Evolutionary conservation across 2,888 invertebrate species (phyloP).

Genomic region (Merodon equestris): DNA sequence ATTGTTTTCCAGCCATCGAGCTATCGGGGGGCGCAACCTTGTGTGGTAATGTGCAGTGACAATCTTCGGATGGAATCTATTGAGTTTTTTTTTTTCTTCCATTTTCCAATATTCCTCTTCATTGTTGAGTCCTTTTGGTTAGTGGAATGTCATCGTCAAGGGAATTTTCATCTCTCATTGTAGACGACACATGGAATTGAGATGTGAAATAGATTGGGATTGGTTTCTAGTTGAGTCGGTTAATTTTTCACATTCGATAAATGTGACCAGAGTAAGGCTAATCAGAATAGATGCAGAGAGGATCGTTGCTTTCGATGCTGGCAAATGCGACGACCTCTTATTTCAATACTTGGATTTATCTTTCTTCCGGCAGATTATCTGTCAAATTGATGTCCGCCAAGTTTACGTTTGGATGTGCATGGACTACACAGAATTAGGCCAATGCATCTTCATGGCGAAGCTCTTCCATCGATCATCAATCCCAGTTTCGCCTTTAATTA

Average conservation of each 20-base stretch:
- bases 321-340: too few relatives aligned
- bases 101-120: constrained; percentile 14
- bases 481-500: too few relatives aligned
- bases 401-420: too few relatives aligned
- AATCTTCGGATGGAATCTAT: constrained; percentile 28
- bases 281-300: too few relatives aligned
- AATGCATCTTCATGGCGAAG: too few relatives aligned
- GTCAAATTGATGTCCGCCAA: too few relatives aligned
- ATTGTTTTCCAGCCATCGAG: constrained; percentile 50
- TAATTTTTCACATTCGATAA: constrained; percentile 22
- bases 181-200: background rate
- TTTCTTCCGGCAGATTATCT: too few relatives aligned
- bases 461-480: too few relatives aligned
- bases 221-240: constrained; percentile 15
- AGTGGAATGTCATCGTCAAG: constrained; percentile 26
- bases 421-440: too few relatives aligned
- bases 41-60: constrained; percentile 50
- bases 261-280: too few relatives aligned
- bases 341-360: too few relatives aligned
- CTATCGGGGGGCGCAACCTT: constrained; percentile 15
- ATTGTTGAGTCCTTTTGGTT: constrained; percentile 33
- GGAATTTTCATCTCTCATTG: constrained; percentile 37
- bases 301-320: too few relatives aligned
- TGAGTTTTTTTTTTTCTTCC: constrained; percentile 1
- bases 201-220: constrained; percentile 11